Percentiles rank a stretch among this genome's conserved stretches.
These are phyloP conservation scores for Aradophagus sp. DNA, from an alignment of 1,140 invertebrate species.

Conservation along the genomic window DNA sequence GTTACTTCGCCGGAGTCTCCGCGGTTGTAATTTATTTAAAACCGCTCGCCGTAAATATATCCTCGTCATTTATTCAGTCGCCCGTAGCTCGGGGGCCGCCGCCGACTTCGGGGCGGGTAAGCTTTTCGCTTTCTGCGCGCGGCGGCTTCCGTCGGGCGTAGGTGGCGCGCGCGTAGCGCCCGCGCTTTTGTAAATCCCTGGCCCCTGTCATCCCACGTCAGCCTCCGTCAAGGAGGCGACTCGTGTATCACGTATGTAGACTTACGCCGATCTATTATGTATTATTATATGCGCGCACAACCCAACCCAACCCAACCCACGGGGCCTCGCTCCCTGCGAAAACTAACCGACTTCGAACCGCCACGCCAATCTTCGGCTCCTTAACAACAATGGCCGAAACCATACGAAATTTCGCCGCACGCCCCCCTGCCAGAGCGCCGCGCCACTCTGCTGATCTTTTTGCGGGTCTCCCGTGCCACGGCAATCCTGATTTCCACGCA, in stretches of 20 bases:
- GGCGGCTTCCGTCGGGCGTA: conserved; percentile 22
- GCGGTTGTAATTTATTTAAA: conserved; percentile 76
- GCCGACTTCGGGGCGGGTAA: conserved; percentile 47
- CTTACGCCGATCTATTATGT: conserved; percentile 50
- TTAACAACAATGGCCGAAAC: conserved; percentile 11
- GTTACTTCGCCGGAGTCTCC: conserved; percentile 68
- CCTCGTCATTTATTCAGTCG: conserved; percentile 74
- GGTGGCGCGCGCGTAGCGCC: conserved; percentile 30
- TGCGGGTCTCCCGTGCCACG: too few species aligned
- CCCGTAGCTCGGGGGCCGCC: conserved; percentile 55
- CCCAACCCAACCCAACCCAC: conserved; percentile 23
- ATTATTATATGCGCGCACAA: conserved; percentile 26
- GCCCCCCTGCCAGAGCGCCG: too few species aligned
- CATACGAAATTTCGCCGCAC: too few species aligned
- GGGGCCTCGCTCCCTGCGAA: conserved; percentile 8
- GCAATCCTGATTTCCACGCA: too few species aligned
- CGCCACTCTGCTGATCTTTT: too few species aligned
- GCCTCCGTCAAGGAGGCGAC: conserved; percentile 45
- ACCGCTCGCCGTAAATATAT: conserved; percentile 75
- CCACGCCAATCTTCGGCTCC: conserved; percentile 10
- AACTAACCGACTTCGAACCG: conserved; percentile 10
- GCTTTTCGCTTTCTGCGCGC: conserved; percentile 62
- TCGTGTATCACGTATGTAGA: conserved; percentile 48
- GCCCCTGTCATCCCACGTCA: conserved; percentile 54
- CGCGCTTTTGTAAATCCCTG: conserved; percentile 52